Conservation (phyloP, 2,888 invertebrate species). For the Celastrina argiolus region DNA sequence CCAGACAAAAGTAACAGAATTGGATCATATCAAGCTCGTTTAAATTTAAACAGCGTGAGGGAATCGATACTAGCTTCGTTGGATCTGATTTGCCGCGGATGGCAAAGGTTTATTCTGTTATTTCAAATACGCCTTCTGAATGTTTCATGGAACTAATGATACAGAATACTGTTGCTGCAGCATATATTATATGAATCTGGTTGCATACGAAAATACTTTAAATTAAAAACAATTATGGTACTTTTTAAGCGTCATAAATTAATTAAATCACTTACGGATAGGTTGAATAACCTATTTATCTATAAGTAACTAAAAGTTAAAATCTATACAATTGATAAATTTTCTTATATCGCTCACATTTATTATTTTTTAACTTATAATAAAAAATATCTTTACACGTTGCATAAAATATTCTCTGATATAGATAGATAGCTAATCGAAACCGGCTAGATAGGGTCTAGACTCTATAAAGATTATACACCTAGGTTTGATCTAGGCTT, state of each 20-base stretch:
- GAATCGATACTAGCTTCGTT: conserved; percentile 34
- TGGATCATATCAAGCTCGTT: conserved; percentile 35
- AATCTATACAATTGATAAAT: too few species aligned
- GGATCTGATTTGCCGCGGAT: conserved; percentile 32
- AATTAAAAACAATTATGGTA: too few species aligned
- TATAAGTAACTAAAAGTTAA: too few species aligned
- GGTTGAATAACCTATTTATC: too few species aligned
- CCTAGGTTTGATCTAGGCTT: not conserved
- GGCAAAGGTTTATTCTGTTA: conserved; percentile 28
- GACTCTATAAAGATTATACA: not conserved
- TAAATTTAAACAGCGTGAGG: conserved; percentile 53
- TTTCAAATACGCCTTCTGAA: conserved; percentile 28
- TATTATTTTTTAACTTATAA: too few species aligned
- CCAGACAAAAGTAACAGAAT: conserved; percentile 19
- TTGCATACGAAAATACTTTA: not conserved
- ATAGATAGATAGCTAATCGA: too few species aligned
- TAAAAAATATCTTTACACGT: too few species aligned
- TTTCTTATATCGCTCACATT: too few species aligned
- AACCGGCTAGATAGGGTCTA: too few species aligned
- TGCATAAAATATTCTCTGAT: too few species aligned
- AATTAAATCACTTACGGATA: too few species aligned
- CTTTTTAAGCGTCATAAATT: too few species aligned
- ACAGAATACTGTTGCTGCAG: conserved; percentile 3
- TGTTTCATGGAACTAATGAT: conserved; percentile 29
- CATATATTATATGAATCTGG: not conserved